Conservation (phyloP, 1,140 invertebrate species). For the Neodiprion fabricii region DNA sequence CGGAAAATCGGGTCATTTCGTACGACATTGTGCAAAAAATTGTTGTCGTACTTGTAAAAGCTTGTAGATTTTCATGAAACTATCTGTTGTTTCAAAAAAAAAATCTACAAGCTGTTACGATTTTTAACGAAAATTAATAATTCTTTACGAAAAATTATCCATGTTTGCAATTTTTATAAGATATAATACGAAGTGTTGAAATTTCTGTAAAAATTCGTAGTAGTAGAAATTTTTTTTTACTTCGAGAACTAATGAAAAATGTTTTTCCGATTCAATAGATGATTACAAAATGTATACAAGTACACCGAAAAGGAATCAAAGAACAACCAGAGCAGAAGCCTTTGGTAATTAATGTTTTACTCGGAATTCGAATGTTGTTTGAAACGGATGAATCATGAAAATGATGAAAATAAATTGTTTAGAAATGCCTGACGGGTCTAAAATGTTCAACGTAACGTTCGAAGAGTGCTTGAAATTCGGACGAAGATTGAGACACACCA, state of each 20-base stretch:
- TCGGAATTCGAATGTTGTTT: background rate
- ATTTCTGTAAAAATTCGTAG: too few species aligned
- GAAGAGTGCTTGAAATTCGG: background rate
- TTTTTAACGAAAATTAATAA: too few species aligned
- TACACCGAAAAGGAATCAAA: constrained; percentile 9
- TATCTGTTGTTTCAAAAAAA: too few species aligned
- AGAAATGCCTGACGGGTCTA: constrained; percentile 10
- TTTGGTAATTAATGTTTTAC: constrained; percentile 3
- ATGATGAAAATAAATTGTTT: background rate
- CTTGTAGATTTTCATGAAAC: too few species aligned
- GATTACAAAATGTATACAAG: background rate
- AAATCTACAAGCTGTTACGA: too few species aligned
- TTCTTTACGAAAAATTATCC: too few species aligned
- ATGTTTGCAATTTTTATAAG: too few species aligned
- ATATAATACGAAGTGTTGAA: too few species aligned
- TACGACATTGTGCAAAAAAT: too few species aligned
- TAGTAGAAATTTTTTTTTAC: too few species aligned
- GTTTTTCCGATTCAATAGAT: background rate
- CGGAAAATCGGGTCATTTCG: too few species aligned
- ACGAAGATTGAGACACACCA: constrained; percentile 6
- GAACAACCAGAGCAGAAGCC: constrained; percentile 1
- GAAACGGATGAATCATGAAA: background rate
- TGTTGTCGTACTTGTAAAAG: too few species aligned
- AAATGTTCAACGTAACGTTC: constrained; percentile 11
- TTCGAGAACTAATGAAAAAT: background rate